These are phyloP conservation scores for Melanostigma gelatinosum DNA, from an alignment of 2,113 vertebrate genomes.

Conservation along the genomic window DNA sequence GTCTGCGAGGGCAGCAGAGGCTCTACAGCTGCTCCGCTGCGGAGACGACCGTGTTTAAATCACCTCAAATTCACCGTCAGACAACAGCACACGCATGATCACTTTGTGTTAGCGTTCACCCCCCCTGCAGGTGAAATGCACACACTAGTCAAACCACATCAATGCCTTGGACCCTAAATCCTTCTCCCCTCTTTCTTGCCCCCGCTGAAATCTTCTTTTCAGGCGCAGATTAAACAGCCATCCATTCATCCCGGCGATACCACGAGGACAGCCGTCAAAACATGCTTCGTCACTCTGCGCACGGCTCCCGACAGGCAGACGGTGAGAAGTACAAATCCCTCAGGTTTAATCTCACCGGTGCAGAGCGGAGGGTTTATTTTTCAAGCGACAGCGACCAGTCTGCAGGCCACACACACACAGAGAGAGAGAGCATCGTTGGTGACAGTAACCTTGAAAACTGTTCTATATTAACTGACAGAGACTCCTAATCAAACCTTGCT, in stretches of 20 bases:
- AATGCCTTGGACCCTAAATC: slow-evolving; percentile 8
- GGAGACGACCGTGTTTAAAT: slow-evolving; percentile 20
- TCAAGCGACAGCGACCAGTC: slow-evolving; percentile 36
- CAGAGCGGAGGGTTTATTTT: slow-evolving; percentile 32
- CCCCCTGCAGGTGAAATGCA: slow-evolving; percentile 26
- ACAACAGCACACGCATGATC: background rate
- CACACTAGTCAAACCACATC: slow-evolving; percentile 17
- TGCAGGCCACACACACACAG: slow-evolving; percentile 46
- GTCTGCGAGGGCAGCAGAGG: slow-evolving; percentile 34
- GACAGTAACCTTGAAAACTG: slow-evolving; percentile 48
- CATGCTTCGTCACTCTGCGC: slow-evolving; percentile 54
- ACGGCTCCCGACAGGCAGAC: slow-evolving; percentile 62
- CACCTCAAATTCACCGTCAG: slow-evolving; percentile 32
- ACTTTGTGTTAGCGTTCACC: background rate
- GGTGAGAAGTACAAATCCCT: slow-evolving; percentile 66
- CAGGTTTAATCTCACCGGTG: slow-evolving; percentile 63
- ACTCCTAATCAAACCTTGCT: slow-evolving; percentile 60
- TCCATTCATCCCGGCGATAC: slow-evolving; percentile 58
- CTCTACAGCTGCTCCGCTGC: slow-evolving; percentile 63
- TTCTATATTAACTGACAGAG: slow-evolving; percentile 46
- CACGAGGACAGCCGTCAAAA: slow-evolving; percentile 72
- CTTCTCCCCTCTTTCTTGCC: slow-evolving; percentile 40
- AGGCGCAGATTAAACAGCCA: slow-evolving; percentile 59
- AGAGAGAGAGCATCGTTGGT: background rate
- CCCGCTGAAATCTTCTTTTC: slow-evolving; percentile 59